Base-by-base conservation (phyloP, 2,888 invertebrate genomes). In the Drosophila picticornis region DNA sequence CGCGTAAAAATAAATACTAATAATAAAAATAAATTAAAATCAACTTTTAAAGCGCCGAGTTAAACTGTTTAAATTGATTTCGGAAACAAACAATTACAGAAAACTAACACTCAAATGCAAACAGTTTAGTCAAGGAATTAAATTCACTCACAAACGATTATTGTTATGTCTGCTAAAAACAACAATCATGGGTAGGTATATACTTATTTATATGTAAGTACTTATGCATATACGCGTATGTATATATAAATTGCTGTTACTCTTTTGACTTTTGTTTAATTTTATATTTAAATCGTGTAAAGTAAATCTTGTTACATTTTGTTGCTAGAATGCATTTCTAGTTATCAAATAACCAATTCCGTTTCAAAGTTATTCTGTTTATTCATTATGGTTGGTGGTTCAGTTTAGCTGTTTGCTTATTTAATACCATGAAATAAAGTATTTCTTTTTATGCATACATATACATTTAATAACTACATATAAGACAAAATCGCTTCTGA, bases 401-500 rank as follows among this genome's bases (percentile, higher is more conserved):
- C 66, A 48, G 86, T 88, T 90, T 71, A 72, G 77, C 78, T 83
- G 51, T 40, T 59, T 82, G 48, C 64, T 77, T 53, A 32, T 70
- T 64, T 58, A 68, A 76, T 77, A 69, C 57, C 51, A 61, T 71
- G 57, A 83, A 84, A 72, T 78, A 57, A 70, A 72, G 63, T 87
- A 10, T 53, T 52, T 68, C 64, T 48, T 56, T 53, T 70, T 60
- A 57, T 62, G 72, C 70, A 88, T 70, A 72, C 70, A 74, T 75
- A 77, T 64, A 84, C 65, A 52, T 67, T 58, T 71, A 64, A 55
- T 81, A 85, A 64, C 59, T 82, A 76, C 59, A 70, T 80, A 80
- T 75, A 80, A 87, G 80, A 83, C 77, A 90, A 90, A 86, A 90
- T 83, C 87, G 83, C 84, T 79, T 70, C 75, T 79, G 66, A 88